Percentiles rank a stretch among this genome's conserved stretches.
phyloP scores from a whole-genome alignment of 1,140 invertebrate genomes.

The Nixonia krombeini region DNA sequence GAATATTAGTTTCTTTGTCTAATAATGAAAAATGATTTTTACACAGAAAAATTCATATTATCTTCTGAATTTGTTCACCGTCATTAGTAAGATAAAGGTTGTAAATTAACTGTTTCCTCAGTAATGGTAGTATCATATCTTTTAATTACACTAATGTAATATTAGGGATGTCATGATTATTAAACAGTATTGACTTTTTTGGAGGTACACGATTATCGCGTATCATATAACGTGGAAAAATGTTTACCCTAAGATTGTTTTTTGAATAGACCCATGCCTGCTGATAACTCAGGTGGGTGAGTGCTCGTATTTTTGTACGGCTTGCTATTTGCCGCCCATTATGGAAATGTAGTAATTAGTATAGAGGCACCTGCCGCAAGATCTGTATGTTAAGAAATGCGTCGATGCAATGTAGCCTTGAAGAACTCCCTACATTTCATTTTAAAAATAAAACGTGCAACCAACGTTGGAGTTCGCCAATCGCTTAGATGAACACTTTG shows the following conservation, averaged over 20 bases:
- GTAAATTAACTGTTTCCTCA: too few relatives aligned
- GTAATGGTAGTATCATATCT: too few relatives aligned
- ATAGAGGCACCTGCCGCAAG: constrained; percentile 33
- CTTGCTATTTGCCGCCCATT: constrained; percentile 53
- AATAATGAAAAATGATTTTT: too few relatives aligned
- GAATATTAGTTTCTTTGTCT: too few relatives aligned
- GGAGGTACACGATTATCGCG: too few relatives aligned
- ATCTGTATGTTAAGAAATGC: constrained; percentile 29
- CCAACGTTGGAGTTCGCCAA: constrained; percentile 28
- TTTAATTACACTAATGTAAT: too few relatives aligned
- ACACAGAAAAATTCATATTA: too few relatives aligned
- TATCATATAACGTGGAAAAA: constrained; percentile 25
- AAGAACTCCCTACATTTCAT: constrained; percentile 14
- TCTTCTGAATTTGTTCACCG: too few relatives aligned
- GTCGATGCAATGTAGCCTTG: constrained; percentile 15
- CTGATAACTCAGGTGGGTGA: constrained; percentile 68
- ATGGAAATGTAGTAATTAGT: constrained; percentile 41
- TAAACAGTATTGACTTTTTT: too few relatives aligned
- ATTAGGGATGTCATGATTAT: too few relatives aligned
- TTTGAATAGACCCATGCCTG: constrained; percentile 67
- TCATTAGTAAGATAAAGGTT: too few relatives aligned
- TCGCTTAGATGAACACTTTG: constrained; percentile 17
- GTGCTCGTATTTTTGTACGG: constrained; percentile 56
- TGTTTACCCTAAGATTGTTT: constrained; percentile 47
- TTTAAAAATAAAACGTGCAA: constrained; percentile 21